Evolutionary conservation across 1,140 invertebrate species (phyloP), one percentile per base, ranked within the genome.

Genomic region (Rhopalosiphum padi): DNA sequence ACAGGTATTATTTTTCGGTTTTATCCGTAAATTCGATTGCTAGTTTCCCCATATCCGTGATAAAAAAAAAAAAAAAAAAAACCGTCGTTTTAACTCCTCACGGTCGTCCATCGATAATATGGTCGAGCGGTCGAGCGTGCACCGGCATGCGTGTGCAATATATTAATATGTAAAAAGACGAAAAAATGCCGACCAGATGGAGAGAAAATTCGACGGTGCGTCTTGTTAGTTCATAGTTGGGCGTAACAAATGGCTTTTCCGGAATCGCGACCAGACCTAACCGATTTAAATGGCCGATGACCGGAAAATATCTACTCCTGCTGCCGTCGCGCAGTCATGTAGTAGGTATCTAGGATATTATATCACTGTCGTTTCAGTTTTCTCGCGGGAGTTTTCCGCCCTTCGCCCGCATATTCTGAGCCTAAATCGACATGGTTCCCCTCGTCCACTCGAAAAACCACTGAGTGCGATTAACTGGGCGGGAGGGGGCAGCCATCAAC

Each of bases 261-360:
- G 41, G 48, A 91, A 77, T 91, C 55, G 5, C 90, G 85, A 48
- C 43, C 85, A 46, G 43, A 87, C 41, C 8, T 87, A 43, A 43
- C 43, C 25, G 23, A 77, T 91, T 91, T 91, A 91, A 91, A 68
- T 77, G 90, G 37, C 90, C 37, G 41, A 91, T 91, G 90, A 91
- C 90, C 55, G 55, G 55, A 91, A 91, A 91, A 60, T 77, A 60
- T 60, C 46, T 25, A 35, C 46, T 41, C 30, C 1, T 88, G 82
- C 46, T 11, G 48, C 25, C 88, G 4, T 41, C 1, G 4, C 1
- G 21, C 35, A 1, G 35, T 35, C 37, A 55, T 41, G 22, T n/a
- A 37, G 90, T n/a, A n/a, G n/a, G n/a, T 43, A 18, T 90, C 35
- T 60, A 7, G 8, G 37, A 90, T 90, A 60, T 55, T 53, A 41